Evolutionary conservation across 2,113 vertebrate species (phyloP), one percentile per base, ranked within the genome.

Genomic region (Neomonachus schauinslandi): DNA sequence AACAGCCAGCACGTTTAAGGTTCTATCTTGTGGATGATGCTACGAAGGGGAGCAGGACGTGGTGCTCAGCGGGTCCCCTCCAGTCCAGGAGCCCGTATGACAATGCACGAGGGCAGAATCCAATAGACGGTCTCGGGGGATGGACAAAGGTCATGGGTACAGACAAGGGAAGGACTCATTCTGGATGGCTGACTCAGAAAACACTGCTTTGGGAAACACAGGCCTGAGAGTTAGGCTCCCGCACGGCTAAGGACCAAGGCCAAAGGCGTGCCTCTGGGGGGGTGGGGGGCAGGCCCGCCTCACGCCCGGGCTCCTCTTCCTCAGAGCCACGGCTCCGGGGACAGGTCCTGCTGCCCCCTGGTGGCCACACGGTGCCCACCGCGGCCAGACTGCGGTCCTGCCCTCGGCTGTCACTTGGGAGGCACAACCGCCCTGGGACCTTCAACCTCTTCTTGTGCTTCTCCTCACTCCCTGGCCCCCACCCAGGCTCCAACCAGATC

Each of bases 271-370:
- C 11, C 39, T 65, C 61, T 1, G 11, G 59, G 19, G 14, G 51
- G 11, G 12, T 2, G 11, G 26, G 7, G 2, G 36, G 16, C 71
- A 46, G 46, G 46, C 46, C 28, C 2, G 46, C 42, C 57, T 74
- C n/a, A 18, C 0, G 1, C 14, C 65, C 18, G 65, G 24, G 83
- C 39, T 63, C 59, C 51, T 63, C 59, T 49, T 65, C 53, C 31
- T 46, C 28, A 24, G 69, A 53, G 24, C n/a, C 18, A 10, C 33
- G 0, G 5, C 76, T 79, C 12, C 59, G 2, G 1, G 1, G 13
- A 42, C 42, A 31, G 51, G 33, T 42, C 79, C 67, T 63, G n/a
- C 86, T 91, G 79, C 93, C 95, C 72, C 82, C 98, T 94, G 67
- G 94, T 57, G 98, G 96, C 90, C 77, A 36, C 2, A 1, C 3